Evolutionary conservation across 1,140 invertebrate genomes (phyloP).

Genomic region (Ostrea edulis): DNA sequence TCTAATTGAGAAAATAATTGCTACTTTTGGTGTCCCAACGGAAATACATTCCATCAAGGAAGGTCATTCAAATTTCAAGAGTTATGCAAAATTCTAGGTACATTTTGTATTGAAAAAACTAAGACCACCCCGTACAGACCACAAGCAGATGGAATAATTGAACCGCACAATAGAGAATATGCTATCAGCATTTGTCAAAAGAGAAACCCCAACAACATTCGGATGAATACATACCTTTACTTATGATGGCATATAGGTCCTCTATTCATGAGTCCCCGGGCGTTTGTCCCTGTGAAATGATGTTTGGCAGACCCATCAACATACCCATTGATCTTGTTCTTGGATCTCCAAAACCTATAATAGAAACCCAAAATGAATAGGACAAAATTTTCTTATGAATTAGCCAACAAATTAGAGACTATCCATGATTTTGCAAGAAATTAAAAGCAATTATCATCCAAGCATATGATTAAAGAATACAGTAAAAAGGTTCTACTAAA

Average conservation of each 20-base stretch:
- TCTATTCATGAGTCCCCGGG: constrained; percentile 48
- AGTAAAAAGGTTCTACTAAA: background rate
- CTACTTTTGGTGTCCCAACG: constrained; percentile 75
- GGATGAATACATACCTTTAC: constrained; percentile 50
- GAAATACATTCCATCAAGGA: constrained; percentile 75
- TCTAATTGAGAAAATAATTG: constrained; percentile 72
- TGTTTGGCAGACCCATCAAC: constrained; percentile 41
- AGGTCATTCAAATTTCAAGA: constrained; percentile 56
- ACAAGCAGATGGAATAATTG: constrained; percentile 56
- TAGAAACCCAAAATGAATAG: background rate
- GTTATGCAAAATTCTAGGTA: constrained; percentile 52
- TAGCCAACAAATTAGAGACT: background rate
- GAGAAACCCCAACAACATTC: constrained; percentile 48
- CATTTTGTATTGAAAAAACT: constrained; percentile 50
- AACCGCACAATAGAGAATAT: constrained; percentile 51
- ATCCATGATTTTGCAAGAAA: constrained; percentile 35
- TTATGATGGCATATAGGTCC: constrained; percentile 51
- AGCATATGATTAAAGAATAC: constrained; percentile 34
- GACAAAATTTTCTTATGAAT: background rate
- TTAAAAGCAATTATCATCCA: background rate
- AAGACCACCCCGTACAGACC: constrained; percentile 50
- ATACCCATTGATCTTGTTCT: constrained; percentile 52
- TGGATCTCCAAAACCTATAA: constrained; percentile 40
- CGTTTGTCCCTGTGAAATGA: constrained; percentile 40
- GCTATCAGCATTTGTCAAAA: constrained; percentile 43